Base-by-base conservation (phyloP, 1,140 invertebrate species). In the Nebria ingens region DNA sequence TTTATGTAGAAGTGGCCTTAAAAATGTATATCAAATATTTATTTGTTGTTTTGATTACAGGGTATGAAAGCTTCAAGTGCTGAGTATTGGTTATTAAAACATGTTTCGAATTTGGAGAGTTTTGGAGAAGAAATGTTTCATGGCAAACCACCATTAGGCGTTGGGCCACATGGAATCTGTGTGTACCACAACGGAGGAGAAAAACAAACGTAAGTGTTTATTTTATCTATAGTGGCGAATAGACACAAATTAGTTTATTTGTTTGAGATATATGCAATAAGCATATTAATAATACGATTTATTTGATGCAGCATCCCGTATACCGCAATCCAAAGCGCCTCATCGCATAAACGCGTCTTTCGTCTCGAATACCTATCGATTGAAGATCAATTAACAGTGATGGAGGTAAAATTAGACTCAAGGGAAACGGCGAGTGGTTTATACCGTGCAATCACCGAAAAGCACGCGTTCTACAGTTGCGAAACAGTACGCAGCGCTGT, bases 401-500 rank as follows among this genome's bases (percentile, higher is more conserved):
- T 91, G 40, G 83, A 88, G 64, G 83, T 91, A 57, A 90, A 89
- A 73, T 79, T 92, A 68, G 81, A 86, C 58, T 90, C 86, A 51
- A 82, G 80, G 51, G 80, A 84, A 19, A 80, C 84, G 15, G 89
- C 89, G 6, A 85, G 83, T 15, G 86, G 86, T 25, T 71, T 93
- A 1, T 93, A 93, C 67, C 76, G 90, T 40, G 88, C 88, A n/a
- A 85, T 93, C 52, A 93, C 89, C 0, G 91, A 93, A 70, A 90
- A 89, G 64, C 89, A 93, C 67, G 89, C 89, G 2, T 93, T 93
- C 74, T 93, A 91, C 68, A 89, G 87, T 62, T 93, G 90, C 72
- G 90, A 93, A 68, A 92, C 90, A 0, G 89, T 93, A 1, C 78
- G 89, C 12, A 87, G 81, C 62, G 87, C 88, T 54, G 90, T 93